Percentiles rank a stretch among this genome's conserved stretches.
Evolutionary conservation across 2,797 vertebrate genomes (phyloP).

Genomic region (Dendrocincla tyrannina): DNA sequence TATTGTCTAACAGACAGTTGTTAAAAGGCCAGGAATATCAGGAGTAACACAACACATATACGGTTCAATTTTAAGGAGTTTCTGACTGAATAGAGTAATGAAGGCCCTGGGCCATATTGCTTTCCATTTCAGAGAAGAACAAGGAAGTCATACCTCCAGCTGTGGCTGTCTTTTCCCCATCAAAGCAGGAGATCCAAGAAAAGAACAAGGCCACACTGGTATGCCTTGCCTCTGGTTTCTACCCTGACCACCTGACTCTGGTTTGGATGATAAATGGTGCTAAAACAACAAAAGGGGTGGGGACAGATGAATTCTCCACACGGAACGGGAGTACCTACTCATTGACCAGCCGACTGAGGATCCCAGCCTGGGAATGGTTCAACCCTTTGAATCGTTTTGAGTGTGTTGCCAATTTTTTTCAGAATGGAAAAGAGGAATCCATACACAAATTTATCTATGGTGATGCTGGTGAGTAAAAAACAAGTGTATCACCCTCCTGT

Average conservation of each 20-base stretch:
- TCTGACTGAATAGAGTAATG: neutral
- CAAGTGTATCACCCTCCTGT: accelerated
- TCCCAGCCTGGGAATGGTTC: conserved; percentile 67
- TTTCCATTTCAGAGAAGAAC: neutral
- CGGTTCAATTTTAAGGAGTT: neutral
- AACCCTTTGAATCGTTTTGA: conserved; percentile 61
- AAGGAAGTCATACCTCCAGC: neutral
- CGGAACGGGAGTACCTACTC: neutral
- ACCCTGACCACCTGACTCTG: conserved; percentile 73
- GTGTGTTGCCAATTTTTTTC: conserved; percentile 59
- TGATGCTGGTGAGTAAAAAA: conserved; percentile 28
- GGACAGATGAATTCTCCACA: conserved; percentile 62
- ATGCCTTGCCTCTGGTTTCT: conserved; percentile 77
- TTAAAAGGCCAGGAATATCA: neutral
- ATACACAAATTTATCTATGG: neutral
- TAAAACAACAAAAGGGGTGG: conserved; percentile 49
- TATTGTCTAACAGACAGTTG: neutral
- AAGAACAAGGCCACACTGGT: conserved; percentile 73
- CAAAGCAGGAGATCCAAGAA: conserved; percentile 61
- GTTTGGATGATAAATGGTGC: conserved; percentile 68
- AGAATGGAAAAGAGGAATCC: neutral
- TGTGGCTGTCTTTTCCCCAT: conserved; percentile 74
- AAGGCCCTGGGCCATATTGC: neutral
- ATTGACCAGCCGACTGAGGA: conserved; percentile 72
- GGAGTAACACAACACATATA: neutral